Base-by-base conservation (phyloP, 2,797 vertebrate genomes). In the Taeniopygia guttata region DNA sequence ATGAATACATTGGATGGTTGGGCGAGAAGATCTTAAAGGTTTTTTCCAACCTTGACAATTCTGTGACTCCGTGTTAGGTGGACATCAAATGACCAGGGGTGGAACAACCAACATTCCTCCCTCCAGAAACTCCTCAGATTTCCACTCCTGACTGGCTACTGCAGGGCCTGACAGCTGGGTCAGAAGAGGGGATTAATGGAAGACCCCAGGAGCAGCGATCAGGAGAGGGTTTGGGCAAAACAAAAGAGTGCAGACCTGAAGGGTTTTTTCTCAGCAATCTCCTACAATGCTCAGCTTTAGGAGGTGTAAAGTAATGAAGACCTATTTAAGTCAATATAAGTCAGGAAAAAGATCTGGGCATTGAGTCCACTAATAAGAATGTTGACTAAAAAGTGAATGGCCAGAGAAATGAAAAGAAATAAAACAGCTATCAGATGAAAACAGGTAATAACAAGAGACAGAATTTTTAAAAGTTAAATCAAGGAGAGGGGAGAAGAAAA, bases 1-100 rank as follows among this genome's bases (percentile, higher is more conserved):
- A 56, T 6, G 14, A 80, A 67, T 8, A 21, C 0, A 0, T 1
- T n/a, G 20, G 82, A n/a, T 23, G 18, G 46, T 3, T 9, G 54
- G 38, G 40, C 29, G 34, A n/a, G 27, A 67, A 38, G 40, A 34
- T 30, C 83, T 21, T 34, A 10, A 40, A 38, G 16, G 16, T 2
- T 40, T 60, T 67, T 58, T 2, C 10, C 25, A 69, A 5, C 17
- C 9, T 21, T 30, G 32, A 46, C 0, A 1, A 40, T 40, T 54
- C 48, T 46, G 48, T 55, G 58, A 34, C 29, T 55, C 12, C 0
- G 10, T 42, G 7, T 43, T 18, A 43, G 23, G 38, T 26, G 36
- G 62, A 30, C 7, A 43, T 42, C 17, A 59, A 49, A 70, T 1
- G 40, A 60, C 7, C 21, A 45, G 12, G 36, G 77, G 23, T 5